Evolutionary conservation across 92 coral and sea anemone genomes (phyloP).

Genomic region (Plumapathes pennacea): DNA sequence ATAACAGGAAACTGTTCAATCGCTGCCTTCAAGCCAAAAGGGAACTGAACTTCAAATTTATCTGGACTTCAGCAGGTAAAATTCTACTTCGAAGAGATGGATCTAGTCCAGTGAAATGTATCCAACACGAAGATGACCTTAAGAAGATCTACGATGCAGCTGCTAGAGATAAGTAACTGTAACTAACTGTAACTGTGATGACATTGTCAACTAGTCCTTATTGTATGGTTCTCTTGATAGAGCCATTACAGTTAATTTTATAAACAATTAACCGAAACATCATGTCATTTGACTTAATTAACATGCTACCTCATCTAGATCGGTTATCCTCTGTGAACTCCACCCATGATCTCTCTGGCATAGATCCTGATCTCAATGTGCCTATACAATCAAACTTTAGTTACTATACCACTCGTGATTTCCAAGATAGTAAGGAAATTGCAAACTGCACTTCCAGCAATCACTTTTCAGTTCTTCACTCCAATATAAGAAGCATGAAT

Average conservation of each 20-base stretch:
- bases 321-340: constrained; percentile 31
- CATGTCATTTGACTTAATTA: too few species aligned
- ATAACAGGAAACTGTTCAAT: constrained; percentile 16
- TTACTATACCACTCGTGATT: constrained; percentile 51
- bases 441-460: constrained; percentile 10
- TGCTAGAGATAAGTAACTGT: too few species aligned
- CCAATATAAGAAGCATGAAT: constrained; percentile 36
- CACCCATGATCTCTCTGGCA: constrained; percentile 38
- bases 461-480: constrained; percentile 21
- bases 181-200: too few species aligned
- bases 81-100: constrained; percentile 45
- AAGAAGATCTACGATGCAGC: too few species aligned
- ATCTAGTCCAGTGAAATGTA: constrained; percentile 2
- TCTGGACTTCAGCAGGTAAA: constrained; percentile 50
- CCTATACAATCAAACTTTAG: constrained; percentile 46
- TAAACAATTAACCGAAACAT: too few species aligned
- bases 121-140: constrained; percentile 1
- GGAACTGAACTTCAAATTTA: constrained; percentile 35
- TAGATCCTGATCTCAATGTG: constrained; percentile 46
- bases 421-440: constrained; percentile 29
- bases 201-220: too few species aligned
- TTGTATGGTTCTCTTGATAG: too few species aligned
- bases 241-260: too few species aligned
- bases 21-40: constrained; percentile 35
- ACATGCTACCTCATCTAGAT: too few species aligned